Base-by-base conservation (phyloP, 2,113 vertebrate species). In the Phylloscopus whistleri region DNA sequence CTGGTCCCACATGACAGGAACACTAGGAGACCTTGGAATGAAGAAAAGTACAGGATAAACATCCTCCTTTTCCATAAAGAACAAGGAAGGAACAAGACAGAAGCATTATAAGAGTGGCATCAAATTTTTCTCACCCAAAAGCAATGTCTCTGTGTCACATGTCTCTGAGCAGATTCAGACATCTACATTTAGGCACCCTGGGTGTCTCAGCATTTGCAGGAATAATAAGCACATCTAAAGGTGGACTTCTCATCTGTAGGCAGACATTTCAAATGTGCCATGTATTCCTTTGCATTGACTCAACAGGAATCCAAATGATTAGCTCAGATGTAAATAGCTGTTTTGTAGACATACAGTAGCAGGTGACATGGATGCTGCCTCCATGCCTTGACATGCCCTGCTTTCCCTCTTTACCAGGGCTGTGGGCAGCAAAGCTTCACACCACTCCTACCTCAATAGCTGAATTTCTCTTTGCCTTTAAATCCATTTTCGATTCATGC, bases 401-500 rank as follows among this genome's bases (percentile, higher is more conserved):
- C 17, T 28, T 44, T 83, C 67, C 5, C 28, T 56, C 41, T 73
- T 90, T 55, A 53, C 17, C 27, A 49, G 31, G 19, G 16, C 73
- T 89, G 13, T 26, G 52, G 35, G 58, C 31, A 60, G 13, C 13
- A 20, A 80, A 78, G 13, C 13, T 67, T 48, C 51, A 53, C 15
- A 59, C 28, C 0, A 0, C 11, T 90, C 43, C 43, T 7, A 11
- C 22, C 60, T 75, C 8, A 1, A 11, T 13, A n/a, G 39, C 37
- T 67, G 44, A 19, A 80, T 90, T 92, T 89, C 49, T 31, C 37
- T 84, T 39, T 76, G 62, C 26, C n/a, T 84, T 93, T 56, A 51
- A 41, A 21, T 58, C 27, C 4, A 10, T 49, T 94, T 84, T 91
- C 52, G 7, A 76, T 93, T 75, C 49, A 37, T 31, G 24, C 31